A percentile compares a stretch with the other conserved stretches of the same genome.
Evolutionary conservation across 2,888 invertebrate species (phyloP).

Genomic region (Adela reaumurella): DNA sequence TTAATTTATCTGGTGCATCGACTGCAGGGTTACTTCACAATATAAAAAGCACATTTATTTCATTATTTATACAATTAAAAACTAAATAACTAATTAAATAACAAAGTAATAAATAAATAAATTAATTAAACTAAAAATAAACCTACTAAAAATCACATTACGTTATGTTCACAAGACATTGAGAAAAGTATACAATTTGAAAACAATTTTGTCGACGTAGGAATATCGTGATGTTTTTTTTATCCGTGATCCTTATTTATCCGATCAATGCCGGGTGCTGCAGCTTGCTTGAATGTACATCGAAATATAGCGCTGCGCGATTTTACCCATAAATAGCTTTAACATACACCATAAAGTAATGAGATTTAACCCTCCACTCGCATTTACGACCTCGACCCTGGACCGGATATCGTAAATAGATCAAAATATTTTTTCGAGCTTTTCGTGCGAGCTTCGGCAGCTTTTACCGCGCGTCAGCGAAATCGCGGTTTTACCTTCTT

Average conservation of each 20-base stretch:
- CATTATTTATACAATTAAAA: too few species aligned
- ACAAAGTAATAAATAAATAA: too few species aligned
- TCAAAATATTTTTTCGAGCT: constrained; percentile 30
- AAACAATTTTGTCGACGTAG: too few species aligned
- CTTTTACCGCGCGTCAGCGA: not conserved
- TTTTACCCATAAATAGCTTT: constrained; percentile 44
- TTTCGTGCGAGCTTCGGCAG: not conserved
- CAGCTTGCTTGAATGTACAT: constrained; percentile 32
- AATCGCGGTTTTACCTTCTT: not conserved
- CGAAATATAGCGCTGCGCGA: constrained; percentile 36
- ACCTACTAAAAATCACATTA: too few species aligned
- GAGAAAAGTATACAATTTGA: too few species aligned
- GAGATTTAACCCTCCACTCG: constrained; percentile 47
- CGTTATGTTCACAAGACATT: too few species aligned
- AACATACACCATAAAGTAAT: constrained; percentile 52
- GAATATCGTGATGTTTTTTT: too few species aligned
- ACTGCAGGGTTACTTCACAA: too few species aligned
- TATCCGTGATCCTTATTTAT: not conserved
- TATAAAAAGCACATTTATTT: too few species aligned
- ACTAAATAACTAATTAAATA: too few species aligned
- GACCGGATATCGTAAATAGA: constrained; percentile 19
- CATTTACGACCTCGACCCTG: constrained; percentile 34
- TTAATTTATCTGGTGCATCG: too few species aligned
- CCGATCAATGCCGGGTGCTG: not conserved
- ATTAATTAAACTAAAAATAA: too few species aligned